Evolutionary conservation across 2,797 vertebrate species (phyloP), one percentile per base, ranked within the genome.

Genomic region (Nyctalus aviator): DNA sequence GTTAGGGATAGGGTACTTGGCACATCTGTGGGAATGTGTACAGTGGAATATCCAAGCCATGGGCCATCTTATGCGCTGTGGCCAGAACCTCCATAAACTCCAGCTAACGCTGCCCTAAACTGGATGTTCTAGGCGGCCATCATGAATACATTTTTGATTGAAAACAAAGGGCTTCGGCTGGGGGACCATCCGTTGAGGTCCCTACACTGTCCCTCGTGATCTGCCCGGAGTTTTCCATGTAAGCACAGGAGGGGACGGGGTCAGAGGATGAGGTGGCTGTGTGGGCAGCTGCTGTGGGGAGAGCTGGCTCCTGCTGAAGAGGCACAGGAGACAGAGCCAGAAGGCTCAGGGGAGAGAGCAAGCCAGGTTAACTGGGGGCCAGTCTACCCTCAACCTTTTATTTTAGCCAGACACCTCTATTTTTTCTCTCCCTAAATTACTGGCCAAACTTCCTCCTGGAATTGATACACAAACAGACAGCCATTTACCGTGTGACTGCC

Each of bases 361-460:
- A 59, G 12, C 21, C 13, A 59, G 72, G 27, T 0, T n/a, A 17
- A 93, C 23, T 5, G 41, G 4, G 68, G 11, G 30, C 41, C 53
- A 4, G 25, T 21, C 78, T 89, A 76, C 41, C 32, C 53, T 93
- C 82, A 20, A 91, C 64, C 76, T 95, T 78, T 89, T 76, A 8
- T 0, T 93, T 91, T 88, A 77, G 85, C 35, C 86, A 97, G 91
- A 96, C 71, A 94, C 83, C 93, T 97, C 96, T 96, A 95, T 97
- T 95, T 97, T 35, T 37, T 78, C 85, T 94, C 68, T 88, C 94
- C 25, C 0, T 91, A 62, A 92, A 92, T 81, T 95, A 93, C 95
- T 59, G 84, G 83, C 93, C 96, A 84, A 88, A 96, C 89, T 97
- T 97, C 95, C 93, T 96, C 89, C 86, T 89, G 82, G 95, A 98